A percentile compares a stretch with the other conserved stretches of the same genome.
Conservation (phyloP, 2,113 vertebrate species). For the Serinus canaria region DNA sequence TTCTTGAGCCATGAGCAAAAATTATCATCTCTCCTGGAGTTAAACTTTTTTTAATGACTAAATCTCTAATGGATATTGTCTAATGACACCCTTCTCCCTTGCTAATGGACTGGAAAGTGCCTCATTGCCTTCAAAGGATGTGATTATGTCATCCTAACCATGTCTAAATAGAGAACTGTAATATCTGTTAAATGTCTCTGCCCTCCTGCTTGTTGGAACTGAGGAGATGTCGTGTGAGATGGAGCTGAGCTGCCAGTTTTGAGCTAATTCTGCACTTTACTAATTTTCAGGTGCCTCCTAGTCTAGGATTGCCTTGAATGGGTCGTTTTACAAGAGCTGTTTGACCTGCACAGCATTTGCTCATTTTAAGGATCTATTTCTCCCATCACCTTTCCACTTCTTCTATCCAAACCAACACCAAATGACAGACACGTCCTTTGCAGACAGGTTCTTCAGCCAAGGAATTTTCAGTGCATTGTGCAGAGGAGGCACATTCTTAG, state of each 20-base stretch:
- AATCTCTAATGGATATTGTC: neutral
- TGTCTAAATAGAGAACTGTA: slow-evolving; percentile 11
- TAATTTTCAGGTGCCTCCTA: slow-evolving; percentile 42
- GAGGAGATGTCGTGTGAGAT: neutral
- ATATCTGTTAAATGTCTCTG: slow-evolving; percentile 38
- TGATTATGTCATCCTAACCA: slow-evolving; percentile 34
- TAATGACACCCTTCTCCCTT: slow-evolving; percentile 38
- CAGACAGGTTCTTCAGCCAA: neutral
- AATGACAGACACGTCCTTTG: neutral
- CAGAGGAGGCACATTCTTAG: neutral
- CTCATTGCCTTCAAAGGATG: slow-evolving; percentile 5
- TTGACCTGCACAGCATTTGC: neutral
- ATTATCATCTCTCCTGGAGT: neutral
- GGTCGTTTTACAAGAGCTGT: neutral
- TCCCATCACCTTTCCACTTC: neutral
- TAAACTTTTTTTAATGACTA: slow-evolving; percentile 18
- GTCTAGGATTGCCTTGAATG: slow-evolving; percentile 24
- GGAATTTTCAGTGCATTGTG: neutral
- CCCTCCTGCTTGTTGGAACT: neutral
- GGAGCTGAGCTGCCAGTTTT: slow-evolving; percentile 3
- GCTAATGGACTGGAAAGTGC: slow-evolving; percentile 52
- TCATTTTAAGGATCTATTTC: neutral
- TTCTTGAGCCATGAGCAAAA: neutral
- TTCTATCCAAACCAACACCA: rapidly evolving
- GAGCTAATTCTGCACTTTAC: slow-evolving; percentile 28